These are phyloP conservation scores for Burhinus bistriatus DNA, from an alignment of 2,113 vertebrate species.

Conservation along the genomic window DNA sequence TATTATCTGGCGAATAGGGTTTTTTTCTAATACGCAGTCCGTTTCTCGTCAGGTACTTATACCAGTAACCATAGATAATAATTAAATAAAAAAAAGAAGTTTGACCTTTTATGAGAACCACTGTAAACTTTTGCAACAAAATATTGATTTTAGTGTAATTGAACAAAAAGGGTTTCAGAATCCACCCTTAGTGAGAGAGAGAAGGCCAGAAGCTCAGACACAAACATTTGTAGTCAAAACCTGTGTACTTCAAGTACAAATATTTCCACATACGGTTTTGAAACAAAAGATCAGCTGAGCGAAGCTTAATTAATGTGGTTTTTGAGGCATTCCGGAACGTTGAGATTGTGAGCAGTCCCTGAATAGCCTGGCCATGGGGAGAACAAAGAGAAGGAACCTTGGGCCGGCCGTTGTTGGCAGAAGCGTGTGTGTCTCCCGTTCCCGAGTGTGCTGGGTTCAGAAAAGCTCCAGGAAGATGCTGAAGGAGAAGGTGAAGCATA, in stretches of 20 bases:
- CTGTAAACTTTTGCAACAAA: background rate
- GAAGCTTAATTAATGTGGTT: background rate
- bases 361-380: background rate
- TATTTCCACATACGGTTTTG: background rate
- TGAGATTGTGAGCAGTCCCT: background rate
- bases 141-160: background rate
- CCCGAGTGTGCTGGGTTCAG: background rate
- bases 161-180: background rate
- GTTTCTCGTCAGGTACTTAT: background rate
- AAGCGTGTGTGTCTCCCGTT: background rate
- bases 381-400: background rate
- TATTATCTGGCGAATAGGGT: background rate
- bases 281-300: background rate
- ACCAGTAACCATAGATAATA: background rate
- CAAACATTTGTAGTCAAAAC: background rate
- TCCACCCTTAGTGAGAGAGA: background rate
- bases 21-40: background rate
- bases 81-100: background rate
- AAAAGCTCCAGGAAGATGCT: background rate
- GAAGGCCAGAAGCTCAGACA: background rate
- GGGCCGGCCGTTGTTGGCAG: background rate
- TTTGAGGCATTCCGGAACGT: background rate
- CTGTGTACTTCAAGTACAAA: background rate
- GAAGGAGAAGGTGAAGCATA: background rate
- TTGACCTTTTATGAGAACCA: background rate